Evolutionary conservation across 2,113 vertebrate genomes (phyloP).

Genomic region (Microtus montanus): DNA sequence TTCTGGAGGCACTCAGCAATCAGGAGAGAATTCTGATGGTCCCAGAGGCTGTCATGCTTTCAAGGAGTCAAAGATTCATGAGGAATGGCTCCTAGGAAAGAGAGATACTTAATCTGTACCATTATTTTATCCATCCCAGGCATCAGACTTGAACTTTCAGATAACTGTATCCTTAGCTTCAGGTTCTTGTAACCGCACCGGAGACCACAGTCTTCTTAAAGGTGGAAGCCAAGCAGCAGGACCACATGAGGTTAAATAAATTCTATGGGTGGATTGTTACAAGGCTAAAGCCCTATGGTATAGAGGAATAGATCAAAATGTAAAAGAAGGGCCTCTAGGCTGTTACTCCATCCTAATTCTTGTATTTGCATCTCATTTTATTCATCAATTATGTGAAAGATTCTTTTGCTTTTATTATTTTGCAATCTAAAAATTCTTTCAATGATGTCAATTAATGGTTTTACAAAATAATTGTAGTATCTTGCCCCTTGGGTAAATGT

Average conservation of each 20-base stretch:
- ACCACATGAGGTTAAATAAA: neutral
- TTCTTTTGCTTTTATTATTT: neutral
- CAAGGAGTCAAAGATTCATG: neutral
- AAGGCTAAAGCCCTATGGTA: neutral
- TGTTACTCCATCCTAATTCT: neutral
- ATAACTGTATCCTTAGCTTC: neutral
- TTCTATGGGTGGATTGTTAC: neutral
- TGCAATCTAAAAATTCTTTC: neutral
- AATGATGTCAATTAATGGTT: neutral
- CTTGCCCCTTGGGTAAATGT: neutral
- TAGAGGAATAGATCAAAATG: neutral
- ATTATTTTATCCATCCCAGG: neutral
- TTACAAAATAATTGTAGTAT: neutral
- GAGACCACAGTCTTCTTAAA: neutral
- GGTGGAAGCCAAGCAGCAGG: neutral
- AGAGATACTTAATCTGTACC: neutral
- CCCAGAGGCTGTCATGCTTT: rapidly evolving
- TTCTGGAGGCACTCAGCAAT: neutral
- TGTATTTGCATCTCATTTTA: neutral
- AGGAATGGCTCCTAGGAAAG: neutral
- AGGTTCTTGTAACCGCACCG: neutral
- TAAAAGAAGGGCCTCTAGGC: neutral
- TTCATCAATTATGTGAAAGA: neutral
- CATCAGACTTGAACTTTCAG: neutral
- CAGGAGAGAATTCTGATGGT: neutral